A percentile compares a stretch with the other conserved stretches of the same genome.
Conservation (phyloP, 1,140 invertebrate species). For the Dendroctonus valens region DNA sequence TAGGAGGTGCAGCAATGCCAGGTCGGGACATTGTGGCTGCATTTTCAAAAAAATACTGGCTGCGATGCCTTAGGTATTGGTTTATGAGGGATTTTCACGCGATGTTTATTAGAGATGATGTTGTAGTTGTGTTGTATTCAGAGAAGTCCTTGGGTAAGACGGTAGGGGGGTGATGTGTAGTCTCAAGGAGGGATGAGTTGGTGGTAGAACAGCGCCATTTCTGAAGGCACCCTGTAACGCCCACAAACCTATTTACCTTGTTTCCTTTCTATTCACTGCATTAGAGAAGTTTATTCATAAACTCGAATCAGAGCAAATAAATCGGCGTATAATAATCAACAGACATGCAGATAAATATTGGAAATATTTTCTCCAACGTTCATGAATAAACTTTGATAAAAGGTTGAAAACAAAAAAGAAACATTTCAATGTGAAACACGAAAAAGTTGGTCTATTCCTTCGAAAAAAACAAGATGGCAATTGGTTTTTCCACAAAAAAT, state of each 20-base stretch:
- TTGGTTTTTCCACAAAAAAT: slow-evolving; percentile 1
- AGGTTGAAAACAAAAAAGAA: too few relatives aligned
- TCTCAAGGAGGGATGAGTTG: slow-evolving; percentile 39
- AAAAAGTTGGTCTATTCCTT: neutral
- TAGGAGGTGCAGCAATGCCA: slow-evolving; percentile 11
- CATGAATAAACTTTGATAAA: too few relatives aligned
- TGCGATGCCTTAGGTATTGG: slow-evolving; percentile 21
- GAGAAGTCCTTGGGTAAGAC: slow-evolving; percentile 38
- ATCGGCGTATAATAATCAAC: neutral
- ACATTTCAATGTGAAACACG: too few relatives aligned
- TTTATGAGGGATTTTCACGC: slow-evolving; percentile 28
- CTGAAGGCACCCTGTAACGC: slow-evolving; percentile 49
- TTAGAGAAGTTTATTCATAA: slow-evolving; percentile 9
- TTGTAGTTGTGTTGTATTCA: slow-evolving; percentile 40
- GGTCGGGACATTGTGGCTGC: slow-evolving; percentile 7
- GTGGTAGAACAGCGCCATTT: slow-evolving; percentile 47
- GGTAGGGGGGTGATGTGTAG: slow-evolving; percentile 48
- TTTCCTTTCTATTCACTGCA: slow-evolving; percentile 21
- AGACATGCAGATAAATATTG: too few relatives aligned
- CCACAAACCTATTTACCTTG: slow-evolving; percentile 48
- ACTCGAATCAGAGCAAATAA: slow-evolving; percentile 2
- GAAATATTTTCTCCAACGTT: neutral
- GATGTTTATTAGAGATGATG: slow-evolving; percentile 38
- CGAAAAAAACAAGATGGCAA: slow-evolving; percentile 13
- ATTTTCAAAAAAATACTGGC: slow-evolving; percentile 19